Evolutionary conservation across 2,888 invertebrate genomes (phyloP).

Genomic region (Autographa gamma): DNA sequence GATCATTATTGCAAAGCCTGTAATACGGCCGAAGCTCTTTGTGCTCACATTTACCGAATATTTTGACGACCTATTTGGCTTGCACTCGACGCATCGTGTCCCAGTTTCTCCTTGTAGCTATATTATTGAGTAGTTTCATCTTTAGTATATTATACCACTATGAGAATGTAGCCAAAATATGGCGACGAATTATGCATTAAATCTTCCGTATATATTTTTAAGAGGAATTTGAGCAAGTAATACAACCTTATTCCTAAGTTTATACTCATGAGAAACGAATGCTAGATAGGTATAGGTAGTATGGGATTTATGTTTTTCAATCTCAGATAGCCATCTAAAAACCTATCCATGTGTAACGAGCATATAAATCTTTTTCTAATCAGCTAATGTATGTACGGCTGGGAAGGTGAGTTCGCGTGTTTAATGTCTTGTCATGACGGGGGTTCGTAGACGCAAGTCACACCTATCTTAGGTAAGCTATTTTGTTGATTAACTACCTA

Average conservation of each 20-base stretch:
- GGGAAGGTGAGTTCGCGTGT: slow-evolving; percentile 24
- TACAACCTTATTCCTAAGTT: no score
- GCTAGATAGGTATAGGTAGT: not conserved
- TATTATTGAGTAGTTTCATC: slow-evolving; percentile 13
- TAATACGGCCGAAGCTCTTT: slow-evolving; percentile 18
- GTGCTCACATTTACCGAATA: slow-evolving; percentile 29
- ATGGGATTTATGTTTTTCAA: not conserved
- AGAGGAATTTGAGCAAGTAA: not conserved
- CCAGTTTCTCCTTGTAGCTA: slow-evolving; percentile 32
- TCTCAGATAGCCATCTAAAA: not conserved
- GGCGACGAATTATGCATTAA: not conserved
- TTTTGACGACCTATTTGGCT: slow-evolving; percentile 44
- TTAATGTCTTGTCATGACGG: slow-evolving; percentile 23
- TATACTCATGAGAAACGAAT: not conserved
- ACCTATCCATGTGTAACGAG: slow-evolving; percentile 13
- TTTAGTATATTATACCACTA: slow-evolving; percentile 1
- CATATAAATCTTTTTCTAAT: slow-evolving; percentile 39
- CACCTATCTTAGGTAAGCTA: not conserved
- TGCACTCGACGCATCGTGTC: slow-evolving; percentile 33
- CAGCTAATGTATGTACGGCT: slow-evolving; percentile 36
- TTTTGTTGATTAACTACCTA: slow-evolving; percentile 1
- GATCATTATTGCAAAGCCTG: slow-evolving; percentile 34
- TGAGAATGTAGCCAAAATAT: not conserved
- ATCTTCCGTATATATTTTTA: no score
- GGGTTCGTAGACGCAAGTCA: not conserved